A percentile compares a stretch with the other conserved stretches of the same genome.
These are phyloP conservation scores for Euwallacea fornicatus DNA, from an alignment of 1,140 invertebrate genomes.

Conservation along the genomic window DNA sequence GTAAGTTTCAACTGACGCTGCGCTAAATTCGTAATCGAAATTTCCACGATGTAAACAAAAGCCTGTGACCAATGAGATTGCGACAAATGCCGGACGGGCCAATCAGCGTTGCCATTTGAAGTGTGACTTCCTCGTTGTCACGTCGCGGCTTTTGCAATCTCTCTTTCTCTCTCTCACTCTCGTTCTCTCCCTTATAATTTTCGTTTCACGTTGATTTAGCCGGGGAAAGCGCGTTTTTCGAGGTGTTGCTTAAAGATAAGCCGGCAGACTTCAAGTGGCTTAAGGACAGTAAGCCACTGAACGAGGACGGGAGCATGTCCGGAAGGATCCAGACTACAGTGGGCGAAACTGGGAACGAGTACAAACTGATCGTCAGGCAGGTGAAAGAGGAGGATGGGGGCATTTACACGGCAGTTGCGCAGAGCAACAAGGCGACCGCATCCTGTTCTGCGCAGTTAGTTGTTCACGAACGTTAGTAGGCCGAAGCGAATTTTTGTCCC, in stretches of 20 bases:
- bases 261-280: conserved; percentile 76
- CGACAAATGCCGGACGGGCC: too few species aligned
- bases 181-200: conserved; percentile 17
- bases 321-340: conserved; percentile 69
- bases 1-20: conserved; percentile 60
- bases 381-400: conserved; percentile 82
- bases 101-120: too few species aligned
- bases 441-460: conserved; percentile 82
- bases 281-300: conserved; percentile 82
- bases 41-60: too few species aligned
- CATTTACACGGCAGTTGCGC: conserved; percentile 88
- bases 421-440: conserved; percentile 76
- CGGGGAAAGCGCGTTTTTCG: conserved; percentile 83
- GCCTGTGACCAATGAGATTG: too few species aligned
- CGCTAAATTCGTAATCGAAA: too few species aligned
- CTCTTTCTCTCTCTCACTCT: not conserved
- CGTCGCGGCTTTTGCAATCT: not conserved
- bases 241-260: conserved; percentile 71
- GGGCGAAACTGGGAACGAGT: conserved; percentile 59
- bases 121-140: too few species aligned
- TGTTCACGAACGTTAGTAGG: conserved; percentile 76
- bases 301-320: conserved; percentile 67
- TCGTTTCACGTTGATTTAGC: conserved; percentile 57
- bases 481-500: too few species aligned
- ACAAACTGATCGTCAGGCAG: conserved; percentile 77